phyloP scores from a whole-genome alignment of 2,113 vertebrate species.

The Nycticebus coucang region DNA sequence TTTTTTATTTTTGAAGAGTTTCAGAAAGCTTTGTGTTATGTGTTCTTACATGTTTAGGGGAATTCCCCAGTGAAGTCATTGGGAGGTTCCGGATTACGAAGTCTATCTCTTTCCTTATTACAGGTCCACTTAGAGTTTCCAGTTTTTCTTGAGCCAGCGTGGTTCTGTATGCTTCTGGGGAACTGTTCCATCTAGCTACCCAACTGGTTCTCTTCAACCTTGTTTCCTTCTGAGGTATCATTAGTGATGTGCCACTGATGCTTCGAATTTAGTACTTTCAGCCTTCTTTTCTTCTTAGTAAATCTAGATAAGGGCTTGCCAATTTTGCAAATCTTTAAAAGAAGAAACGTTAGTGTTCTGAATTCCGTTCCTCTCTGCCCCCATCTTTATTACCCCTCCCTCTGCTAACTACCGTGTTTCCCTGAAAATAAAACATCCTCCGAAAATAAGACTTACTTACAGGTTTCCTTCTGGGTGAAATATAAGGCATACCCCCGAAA shows the following conservation, averaged over 20 bases:
- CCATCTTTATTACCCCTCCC: background rate
- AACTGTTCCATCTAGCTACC: background rate
- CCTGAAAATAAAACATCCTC: no score
- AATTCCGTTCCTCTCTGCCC: background rate
- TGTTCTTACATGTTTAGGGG: no score
- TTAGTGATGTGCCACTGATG: background rate
- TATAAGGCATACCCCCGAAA: no score
- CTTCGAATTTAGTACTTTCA: background rate
- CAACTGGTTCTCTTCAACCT: background rate
- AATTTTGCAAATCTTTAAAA: background rate
- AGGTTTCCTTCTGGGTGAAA: no score
- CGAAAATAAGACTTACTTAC: no score
- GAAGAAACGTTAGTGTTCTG: background rate
- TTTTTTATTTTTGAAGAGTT: background rate
- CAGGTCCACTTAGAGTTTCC: background rate
- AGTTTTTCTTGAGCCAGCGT: background rate
- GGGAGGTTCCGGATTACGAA: background rate
- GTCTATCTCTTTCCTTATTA: background rate
- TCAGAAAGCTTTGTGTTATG: background rate
- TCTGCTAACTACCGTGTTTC: background rate
- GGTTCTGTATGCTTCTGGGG: background rate
- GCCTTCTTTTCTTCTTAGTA: background rate
- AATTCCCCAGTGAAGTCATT: background rate
- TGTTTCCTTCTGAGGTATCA: background rate
- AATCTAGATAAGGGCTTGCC: background rate